Conservation (phyloP, 2,113 vertebrate genomes). For the Dinomys branickii region DNA sequence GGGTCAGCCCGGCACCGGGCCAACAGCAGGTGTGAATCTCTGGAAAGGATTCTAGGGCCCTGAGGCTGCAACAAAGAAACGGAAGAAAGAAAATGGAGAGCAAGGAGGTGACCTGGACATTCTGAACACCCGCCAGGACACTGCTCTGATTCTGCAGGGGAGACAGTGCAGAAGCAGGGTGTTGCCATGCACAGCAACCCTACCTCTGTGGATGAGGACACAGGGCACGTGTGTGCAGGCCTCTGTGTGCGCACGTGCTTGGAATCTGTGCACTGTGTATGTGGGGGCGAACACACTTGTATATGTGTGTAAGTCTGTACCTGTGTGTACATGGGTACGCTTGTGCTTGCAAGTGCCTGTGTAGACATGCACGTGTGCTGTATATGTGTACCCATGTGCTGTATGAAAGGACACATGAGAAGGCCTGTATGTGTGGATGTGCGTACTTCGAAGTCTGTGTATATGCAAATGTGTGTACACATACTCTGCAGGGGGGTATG, state of each 20-base stretch:
- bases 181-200: neutral
- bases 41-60: neutral
- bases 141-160: neutral
- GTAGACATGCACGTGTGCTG: neutral
- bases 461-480: neutral
- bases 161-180: neutral
- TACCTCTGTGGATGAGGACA: fast-evolving
- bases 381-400: neutral
- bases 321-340: neutral
- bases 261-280: neutral
- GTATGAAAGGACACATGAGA: neutral
- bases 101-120: neutral
- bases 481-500: too few relatives aligned
- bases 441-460: neutral
- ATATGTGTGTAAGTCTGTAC: neutral
- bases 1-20: neutral
- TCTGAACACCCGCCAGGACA: fast-evolving
- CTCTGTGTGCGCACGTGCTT: too few relatives aligned
- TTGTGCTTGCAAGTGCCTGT: neutral
- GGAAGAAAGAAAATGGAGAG: neutral
- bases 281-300: neutral
- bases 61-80: neutral
- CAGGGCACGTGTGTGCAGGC: fast-evolving
- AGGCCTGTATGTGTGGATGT: neutral
- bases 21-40: neutral